Evolutionary conservation across 2,888 invertebrate genomes (phyloP).

Genomic region (Diachrysia chrysitis): DNA sequence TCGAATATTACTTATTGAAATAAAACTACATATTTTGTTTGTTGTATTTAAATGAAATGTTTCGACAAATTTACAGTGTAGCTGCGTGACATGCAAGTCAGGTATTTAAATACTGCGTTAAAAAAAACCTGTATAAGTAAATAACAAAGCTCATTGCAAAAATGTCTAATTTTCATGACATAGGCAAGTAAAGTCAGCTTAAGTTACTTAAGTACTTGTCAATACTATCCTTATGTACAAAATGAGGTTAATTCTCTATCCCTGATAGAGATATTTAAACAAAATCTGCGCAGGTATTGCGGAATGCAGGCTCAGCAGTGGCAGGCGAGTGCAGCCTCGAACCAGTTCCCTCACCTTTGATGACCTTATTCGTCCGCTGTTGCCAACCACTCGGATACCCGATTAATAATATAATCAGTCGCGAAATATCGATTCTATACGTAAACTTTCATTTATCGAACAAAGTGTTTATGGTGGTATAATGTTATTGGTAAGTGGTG

Average conservation of each 20-base stretch:
- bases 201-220: not conserved
- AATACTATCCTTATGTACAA: too few relatives aligned
- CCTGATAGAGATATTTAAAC: constrained; percentile 20
- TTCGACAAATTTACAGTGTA: too few relatives aligned
- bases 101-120: too few relatives aligned
- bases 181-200: not conserved
- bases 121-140: too few relatives aligned
- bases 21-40: too few relatives aligned
- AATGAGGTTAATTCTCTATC: not conserved
- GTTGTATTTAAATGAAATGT: too few relatives aligned
- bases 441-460: not conserved
- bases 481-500: not conserved
- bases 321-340: constrained; percentile 29
- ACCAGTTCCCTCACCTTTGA: constrained; percentile 56
- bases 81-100: too few relatives aligned
- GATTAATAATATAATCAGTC: constrained; percentile 25
- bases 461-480: too few relatives aligned
- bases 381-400: constrained; percentile 34
- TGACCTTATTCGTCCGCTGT: constrained; percentile 50
- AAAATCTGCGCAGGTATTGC: constrained; percentile 36
- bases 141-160: too few relatives aligned
- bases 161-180: too few relatives aligned
- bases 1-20: too few relatives aligned
- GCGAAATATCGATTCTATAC: constrained; percentile 26
- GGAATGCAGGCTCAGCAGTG: constrained; percentile 50